phyloP scores from a whole-genome alignment of 2,113 vertebrate species.

The Scomber scombrus region DNA sequence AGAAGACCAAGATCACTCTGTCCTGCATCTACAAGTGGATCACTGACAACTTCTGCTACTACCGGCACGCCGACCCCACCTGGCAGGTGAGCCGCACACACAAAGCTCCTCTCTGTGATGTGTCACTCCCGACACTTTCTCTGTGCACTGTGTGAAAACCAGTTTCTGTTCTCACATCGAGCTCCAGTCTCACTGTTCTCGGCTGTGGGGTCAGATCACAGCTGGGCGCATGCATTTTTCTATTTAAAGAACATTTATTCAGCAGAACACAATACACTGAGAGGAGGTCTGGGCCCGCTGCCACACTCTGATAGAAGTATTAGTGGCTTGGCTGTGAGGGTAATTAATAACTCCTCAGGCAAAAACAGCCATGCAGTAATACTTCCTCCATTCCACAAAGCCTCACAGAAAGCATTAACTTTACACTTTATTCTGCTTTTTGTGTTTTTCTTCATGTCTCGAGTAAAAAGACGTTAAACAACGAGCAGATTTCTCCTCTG shows the following conservation, averaged over 20 bases:
- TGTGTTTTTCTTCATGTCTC: slow-evolving; percentile 28
- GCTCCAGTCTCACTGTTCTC: background rate
- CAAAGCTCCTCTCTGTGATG: background rate
- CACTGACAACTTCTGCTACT: slow-evolving; percentile 98
- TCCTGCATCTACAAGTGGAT: slow-evolving; percentile 98
- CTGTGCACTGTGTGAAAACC: slow-evolving; percentile 20
- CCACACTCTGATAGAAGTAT: slow-evolving; percentile 45
- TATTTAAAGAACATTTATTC: background rate
- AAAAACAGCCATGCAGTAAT: background rate
- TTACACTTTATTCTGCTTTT: background rate
- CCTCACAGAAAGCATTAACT: background rate
- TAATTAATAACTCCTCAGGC: slow-evolving; percentile 31
- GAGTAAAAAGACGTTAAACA: background rate
- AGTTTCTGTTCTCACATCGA: background rate
- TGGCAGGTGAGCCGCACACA: slow-evolving; percentile 89
- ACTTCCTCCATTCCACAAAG: background rate
- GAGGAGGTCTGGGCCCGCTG: slow-evolving; percentile 25
- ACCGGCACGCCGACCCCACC: slow-evolving; percentile 93
- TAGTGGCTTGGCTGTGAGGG: slow-evolving; percentile 35
- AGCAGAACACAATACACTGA: background rate
- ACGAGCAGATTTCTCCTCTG: slow-evolving; percentile 11
- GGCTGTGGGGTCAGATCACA: slow-evolving; percentile 21
- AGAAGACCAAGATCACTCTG: slow-evolving; percentile 93
- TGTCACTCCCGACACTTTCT: slow-evolving; percentile 6
- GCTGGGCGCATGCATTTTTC: background rate